Conservation (phyloP, 2,797 vertebrate species). For the Salarias fasciatus region DNA sequence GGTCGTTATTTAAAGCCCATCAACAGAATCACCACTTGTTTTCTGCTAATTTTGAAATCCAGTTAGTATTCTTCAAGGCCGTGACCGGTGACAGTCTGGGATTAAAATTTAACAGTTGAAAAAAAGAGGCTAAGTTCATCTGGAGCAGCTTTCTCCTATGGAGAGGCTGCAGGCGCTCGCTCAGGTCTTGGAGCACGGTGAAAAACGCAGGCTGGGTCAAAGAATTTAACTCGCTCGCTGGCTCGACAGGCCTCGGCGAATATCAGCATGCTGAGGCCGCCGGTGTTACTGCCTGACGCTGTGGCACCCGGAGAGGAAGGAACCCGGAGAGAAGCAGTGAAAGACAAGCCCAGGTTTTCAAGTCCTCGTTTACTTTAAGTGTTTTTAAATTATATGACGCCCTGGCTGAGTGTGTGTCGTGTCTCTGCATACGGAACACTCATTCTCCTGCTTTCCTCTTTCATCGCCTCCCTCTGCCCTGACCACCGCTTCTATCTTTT, state of each 20-base stretch:
- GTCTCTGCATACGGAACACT: slow-evolving; percentile 39
- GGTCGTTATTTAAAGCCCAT: too few species aligned
- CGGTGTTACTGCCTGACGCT: slow-evolving; percentile 34
- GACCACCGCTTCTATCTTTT: slow-evolving; percentile 9
- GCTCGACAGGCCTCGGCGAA: slow-evolving; percentile 71
- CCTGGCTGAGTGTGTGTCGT: slow-evolving; percentile 41
- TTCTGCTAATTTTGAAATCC: too few species aligned
- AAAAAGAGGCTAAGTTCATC: not conserved
- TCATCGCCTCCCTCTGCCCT: slow-evolving; percentile 12
- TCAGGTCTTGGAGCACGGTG: slow-evolving; percentile 14
- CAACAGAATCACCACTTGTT: too few species aligned
- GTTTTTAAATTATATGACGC: slow-evolving; percentile 60
- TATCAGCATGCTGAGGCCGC: slow-evolving; percentile 65
- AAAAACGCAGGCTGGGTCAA: slow-evolving; percentile 41
- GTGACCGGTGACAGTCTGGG: not conserved
- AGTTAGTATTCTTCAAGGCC: too few species aligned
- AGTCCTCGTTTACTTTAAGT: slow-evolving; percentile 64
- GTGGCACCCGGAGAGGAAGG: slow-evolving; percentile 52
- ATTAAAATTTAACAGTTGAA: too few species aligned
- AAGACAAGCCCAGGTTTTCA: slow-evolving; percentile 46
- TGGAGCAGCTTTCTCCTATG: not conserved
- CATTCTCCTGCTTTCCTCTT: slow-evolving; percentile 8
- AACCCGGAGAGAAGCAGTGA: too few species aligned
- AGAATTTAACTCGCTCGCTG: slow-evolving; percentile 50
- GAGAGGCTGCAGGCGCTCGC: slow-evolving; percentile 21